Evolutionary conservation across 1,140 invertebrate genomes (phyloP).

Genomic region (Aphidius gifuensis): DNA sequence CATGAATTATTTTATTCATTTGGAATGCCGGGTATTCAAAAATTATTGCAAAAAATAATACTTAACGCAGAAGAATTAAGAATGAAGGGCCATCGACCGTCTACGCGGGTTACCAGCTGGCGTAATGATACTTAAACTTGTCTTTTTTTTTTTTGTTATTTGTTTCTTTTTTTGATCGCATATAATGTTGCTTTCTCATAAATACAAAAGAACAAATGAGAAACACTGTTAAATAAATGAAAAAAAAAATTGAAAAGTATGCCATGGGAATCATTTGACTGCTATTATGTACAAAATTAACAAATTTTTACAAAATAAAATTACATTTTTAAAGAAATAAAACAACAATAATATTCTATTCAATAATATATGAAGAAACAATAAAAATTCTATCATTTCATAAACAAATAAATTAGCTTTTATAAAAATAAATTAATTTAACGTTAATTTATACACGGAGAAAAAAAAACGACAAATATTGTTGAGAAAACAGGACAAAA

Average conservation of each 20-base stretch:
- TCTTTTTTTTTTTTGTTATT: slow-evolving; percentile 3
- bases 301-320: too few relatives aligned
- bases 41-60: not conserved
- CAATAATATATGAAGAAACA: too few relatives aligned
- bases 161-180: not conserved
- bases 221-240: not conserved
- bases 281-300: too few relatives aligned
- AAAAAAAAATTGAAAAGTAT: slow-evolving; percentile 4
- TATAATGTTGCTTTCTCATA: slow-evolving; percentile 1
- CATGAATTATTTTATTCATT: slow-evolving; percentile 17
- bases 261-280: slow-evolving; percentile 1
- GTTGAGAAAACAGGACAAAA: too few relatives aligned
- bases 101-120: slow-evolving; percentile 20
- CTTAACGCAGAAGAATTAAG: slow-evolving; percentile 2
- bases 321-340: too few relatives aligned
- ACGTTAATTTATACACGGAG: too few relatives aligned
- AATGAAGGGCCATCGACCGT: slow-evolving; percentile 25
- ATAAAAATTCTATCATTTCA: too few relatives aligned
- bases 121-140: slow-evolving; percentile 22
- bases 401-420: too few relatives aligned
- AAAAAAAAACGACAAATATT: too few relatives aligned
- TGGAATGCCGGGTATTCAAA: slow-evolving; percentile 12
- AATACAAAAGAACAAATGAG: slow-evolving; percentile 8
- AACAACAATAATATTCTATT: too few relatives aligned
- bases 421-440: too few relatives aligned